Base-by-base conservation (phyloP, 2,888 invertebrate species). In the Torymus aiolomorphi region DNA sequence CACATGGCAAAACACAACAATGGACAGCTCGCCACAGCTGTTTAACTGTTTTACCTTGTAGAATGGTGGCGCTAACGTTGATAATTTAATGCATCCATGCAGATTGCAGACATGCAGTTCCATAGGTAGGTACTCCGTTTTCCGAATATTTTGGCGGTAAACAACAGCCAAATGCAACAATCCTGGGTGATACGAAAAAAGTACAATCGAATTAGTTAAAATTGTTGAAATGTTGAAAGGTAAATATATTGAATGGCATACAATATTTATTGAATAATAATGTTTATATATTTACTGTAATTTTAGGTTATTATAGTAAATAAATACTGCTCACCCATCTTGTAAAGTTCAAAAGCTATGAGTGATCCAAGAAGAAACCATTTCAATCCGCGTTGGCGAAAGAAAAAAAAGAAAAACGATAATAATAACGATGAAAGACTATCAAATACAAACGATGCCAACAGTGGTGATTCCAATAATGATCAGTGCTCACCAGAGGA, bases 341-440 rank as follows among this genome's bases (percentile, higher is more conserved):
- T 65, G 11, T 49, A 49, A 52, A 52, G 51, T 42, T 52, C 54
- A 18, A 57, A 18, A 20, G 20, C 57, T 56, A 77, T 77, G 77
- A 77, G 73, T 75, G 59, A 71, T 54, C 70, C 59, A 24, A 69
- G 16, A 76, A 80, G 20, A 67, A 76, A 31, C 24, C n/a, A 75
- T 49, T 76, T 66, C 16, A 66, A 80, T 67, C 66, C 71, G 3
- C 71, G 51, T 8, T 76, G 75, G 80, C 76, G 51, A 49, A 74
- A 70, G 20, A 63, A 67, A 8, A 79, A 71, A 24, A 79, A 70
- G 24, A 57, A 16, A 57, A 66, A 49, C 12, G 56, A 31, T n/a
- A 20, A 57, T 70, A 66, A 80, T 18, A 62, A 72, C 12, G 49
- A 54, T 24, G 18, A 16, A 42, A 24, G 56, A 31, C 8, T n/a